Evolutionary conservation across 2,113 vertebrate genomes (phyloP), one percentile per base, ranked within the genome.

Genomic region (Dasyprocta punctata): DNA sequence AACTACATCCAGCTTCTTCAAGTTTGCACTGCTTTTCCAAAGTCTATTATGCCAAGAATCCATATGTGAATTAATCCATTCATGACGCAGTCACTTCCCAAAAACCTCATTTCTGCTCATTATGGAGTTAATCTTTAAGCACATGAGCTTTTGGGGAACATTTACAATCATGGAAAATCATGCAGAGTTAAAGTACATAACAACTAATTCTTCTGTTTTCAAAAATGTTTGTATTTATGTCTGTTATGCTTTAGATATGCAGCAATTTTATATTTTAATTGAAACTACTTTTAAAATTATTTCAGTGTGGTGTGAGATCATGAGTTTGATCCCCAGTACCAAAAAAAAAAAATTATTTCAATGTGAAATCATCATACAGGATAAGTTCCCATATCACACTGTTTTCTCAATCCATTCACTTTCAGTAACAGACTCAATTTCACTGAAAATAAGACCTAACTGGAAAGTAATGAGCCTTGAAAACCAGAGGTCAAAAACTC

Each of bases 311-410:
- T n/a, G n/a, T n/a, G n/a, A n/a, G n/a, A n/a, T n/a, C n/a, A n/a
- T n/a, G n/a, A n/a, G n/a, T n/a, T n/a, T n/a, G n/a, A n/a, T n/a
- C n/a, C n/a, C n/a, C n/a, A n/a, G n/a, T n/a, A n/a, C n/a, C n/a
- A n/a, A n/a, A n/a, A n/a, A n/a, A n/a, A n/a, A n/a, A 88, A 87
- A 90, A 13, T 38, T 90, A 77, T 86, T 89, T 56, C 7, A 93
- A 30, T 33, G 41, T 61, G 63, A 91, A 56, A 67, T 78, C 36
- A 73, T 52, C 16, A 1, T 22, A 38, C 3, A 30, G 10, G 78
- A 19, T 41, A 83, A 69, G 7, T 33, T 19, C 13, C 33, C 3
- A 13, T 75, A 78, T 80, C 63, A 56, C 26, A 33, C 10, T 60
- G 14, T 89, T 90, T 81, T 14, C 28, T 6, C 26, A 84, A 49